These are phyloP conservation scores for Xylocopa sonorina DNA, from an alignment of 1,140 invertebrate species.

Conservation along the genomic window DNA sequence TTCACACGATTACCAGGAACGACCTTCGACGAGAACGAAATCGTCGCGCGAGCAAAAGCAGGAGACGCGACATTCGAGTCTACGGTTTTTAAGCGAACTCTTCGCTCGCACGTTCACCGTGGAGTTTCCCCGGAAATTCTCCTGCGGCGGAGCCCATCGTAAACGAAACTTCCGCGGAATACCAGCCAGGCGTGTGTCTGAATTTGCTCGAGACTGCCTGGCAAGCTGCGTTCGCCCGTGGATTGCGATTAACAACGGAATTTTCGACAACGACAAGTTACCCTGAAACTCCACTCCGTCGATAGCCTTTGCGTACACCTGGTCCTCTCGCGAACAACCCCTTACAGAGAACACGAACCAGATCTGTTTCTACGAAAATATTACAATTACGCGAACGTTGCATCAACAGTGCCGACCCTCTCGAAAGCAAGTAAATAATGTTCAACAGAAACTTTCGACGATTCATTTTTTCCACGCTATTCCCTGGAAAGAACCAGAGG, in stretches of 20 bases:
- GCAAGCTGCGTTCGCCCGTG: not conserved
- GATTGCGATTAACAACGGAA: not conserved
- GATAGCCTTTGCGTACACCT: not conserved
- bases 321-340: not conserved
- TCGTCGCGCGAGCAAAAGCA: too few species aligned
- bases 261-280: not conserved
- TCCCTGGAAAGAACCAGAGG: too few species aligned
- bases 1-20: not conserved
- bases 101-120: not conserved
- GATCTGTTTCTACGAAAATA: too few species aligned
- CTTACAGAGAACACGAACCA: too few species aligned
- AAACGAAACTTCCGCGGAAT: constrained; percentile 19
- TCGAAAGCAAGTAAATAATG: too few species aligned
- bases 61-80: not conserved
- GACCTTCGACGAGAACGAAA: not conserved
- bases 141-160: not conserved
- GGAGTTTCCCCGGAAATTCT: not conserved
- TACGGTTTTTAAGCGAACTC: not conserved
- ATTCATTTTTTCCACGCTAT: too few species aligned
- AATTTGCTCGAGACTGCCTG: not conserved
- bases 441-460: too few species aligned
- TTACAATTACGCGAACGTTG: too few species aligned
- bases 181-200: not conserved
- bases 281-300: not conserved
- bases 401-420: too few species aligned